Conservation (phyloP, 2,888 invertebrate genomes). For the Erebia ligea region DNA sequence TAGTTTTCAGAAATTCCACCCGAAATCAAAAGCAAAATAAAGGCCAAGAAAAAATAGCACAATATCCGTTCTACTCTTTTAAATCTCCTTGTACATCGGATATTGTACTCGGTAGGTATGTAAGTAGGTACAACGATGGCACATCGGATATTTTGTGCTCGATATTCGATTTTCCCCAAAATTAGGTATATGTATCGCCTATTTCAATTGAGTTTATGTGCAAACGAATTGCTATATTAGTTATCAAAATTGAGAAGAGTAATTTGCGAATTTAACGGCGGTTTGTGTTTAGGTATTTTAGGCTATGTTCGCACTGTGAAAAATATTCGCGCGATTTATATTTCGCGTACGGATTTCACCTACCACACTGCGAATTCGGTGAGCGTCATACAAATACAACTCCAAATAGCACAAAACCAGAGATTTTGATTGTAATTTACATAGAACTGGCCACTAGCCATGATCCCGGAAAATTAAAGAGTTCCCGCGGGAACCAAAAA, state of each 20-base stretch:
- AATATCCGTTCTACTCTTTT: not conserved
- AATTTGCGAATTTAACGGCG: not conserved
- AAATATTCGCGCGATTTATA: no score
- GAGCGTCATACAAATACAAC: no score
- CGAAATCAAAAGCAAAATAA: no score
- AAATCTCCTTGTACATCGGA: slow-evolving; percentile 1
- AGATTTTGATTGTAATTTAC: no score
- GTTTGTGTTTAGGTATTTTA: not conserved
- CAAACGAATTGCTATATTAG: slow-evolving; percentile 13
- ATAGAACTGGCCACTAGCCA: not conserved
- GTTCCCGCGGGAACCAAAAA: no score
- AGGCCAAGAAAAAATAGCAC: no score
- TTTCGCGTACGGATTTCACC: no score
- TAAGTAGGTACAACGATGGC: not conserved
- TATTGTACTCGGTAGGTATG: slow-evolving; percentile 6
- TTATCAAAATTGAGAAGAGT: slow-evolving; percentile 10
- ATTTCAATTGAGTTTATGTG: slow-evolving; percentile 21
- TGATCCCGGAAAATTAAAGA: no score
- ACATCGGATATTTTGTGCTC: slow-evolving; percentile 13
- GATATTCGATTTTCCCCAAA: slow-evolving; percentile 6
- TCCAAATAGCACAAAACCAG: no score
- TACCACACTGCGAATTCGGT: no score
- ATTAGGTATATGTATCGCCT: slow-evolving; percentile 21
- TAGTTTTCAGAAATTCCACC: no score
- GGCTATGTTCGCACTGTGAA: no score